phyloP scores from a whole-genome alignment of 2,797 vertebrate species.

The Heteromormyrus szaboi region DNA sequence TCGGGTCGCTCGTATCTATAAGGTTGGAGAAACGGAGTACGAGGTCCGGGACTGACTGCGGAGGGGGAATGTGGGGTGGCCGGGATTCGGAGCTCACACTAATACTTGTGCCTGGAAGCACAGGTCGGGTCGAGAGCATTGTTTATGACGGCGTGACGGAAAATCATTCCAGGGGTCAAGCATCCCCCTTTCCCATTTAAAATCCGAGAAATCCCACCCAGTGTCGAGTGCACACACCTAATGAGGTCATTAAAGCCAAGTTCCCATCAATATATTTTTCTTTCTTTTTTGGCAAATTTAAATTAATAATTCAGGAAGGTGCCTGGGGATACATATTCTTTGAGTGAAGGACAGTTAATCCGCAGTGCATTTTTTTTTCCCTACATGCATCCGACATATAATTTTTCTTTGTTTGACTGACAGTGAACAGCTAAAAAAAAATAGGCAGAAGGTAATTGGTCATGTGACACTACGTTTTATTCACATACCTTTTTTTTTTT shows the following conservation, averaged over 20 bases:
- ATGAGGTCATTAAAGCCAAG: constrained; percentile 73
- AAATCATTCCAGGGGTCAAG: constrained; percentile 68
- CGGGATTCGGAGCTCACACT: background rate
- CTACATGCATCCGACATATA: constrained; percentile 27
- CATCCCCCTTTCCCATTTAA: constrained; percentile 55
- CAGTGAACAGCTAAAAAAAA: constrained; percentile 51
- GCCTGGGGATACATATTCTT: constrained; percentile 75
- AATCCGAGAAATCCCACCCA: constrained; percentile 56
- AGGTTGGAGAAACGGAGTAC: background rate
- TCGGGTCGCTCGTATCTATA: background rate
- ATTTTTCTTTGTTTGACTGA: constrained; percentile 40
- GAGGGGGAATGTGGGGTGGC: background rate
- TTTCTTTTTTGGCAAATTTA: constrained; percentile 67
- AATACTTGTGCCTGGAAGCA: background rate
- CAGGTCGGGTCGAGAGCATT: constrained; percentile 57
- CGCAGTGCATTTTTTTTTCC: constrained; percentile 54
- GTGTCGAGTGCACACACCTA: constrained; percentile 64
- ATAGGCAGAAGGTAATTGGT: constrained; percentile 37
- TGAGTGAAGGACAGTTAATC: constrained; percentile 81
- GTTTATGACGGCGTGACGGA: constrained; percentile 73
- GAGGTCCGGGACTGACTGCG: background rate
- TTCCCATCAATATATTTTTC: constrained; percentile 69
- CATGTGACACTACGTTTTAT: background rate
- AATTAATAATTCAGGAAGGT: constrained; percentile 78
- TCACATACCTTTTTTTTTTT: background rate